Evolutionary conservation across 2,888 invertebrate species (phyloP), one percentile per base, ranked within the genome.

Genomic region (Drosophila subsilvestris): DNA sequence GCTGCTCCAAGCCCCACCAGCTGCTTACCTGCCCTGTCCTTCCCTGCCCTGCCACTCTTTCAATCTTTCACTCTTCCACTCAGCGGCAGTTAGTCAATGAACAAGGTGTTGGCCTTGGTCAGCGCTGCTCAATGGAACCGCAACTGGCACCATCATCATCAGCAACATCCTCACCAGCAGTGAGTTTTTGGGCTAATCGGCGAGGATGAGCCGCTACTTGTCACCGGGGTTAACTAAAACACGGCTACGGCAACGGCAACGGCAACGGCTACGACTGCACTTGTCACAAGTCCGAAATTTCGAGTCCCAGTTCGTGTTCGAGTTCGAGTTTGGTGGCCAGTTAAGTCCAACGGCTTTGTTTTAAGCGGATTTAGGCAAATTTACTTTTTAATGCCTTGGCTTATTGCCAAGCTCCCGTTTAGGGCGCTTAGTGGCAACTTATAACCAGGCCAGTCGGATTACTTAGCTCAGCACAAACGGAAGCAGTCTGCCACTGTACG

Each of bases 311-410:
- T 56, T 7, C 3, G 2, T 18, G 6, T 22, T 3, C n/a, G 14
- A 12, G 22, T 43, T 9, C 10, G 10, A 29, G 55, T 25, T 37
- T 9, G 27, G 27, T 27, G 5, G 37, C 6, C 37, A 37, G 14
- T 14, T 17, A 61, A 81, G 81, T 76, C 75, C 76, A n/a, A n/a
- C 53, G 27, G 60, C 61, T 57, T 85, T 85, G 86, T 79, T 54
- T 65, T 50, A 67, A 71, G 74, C 66, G 80, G 86, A 69, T 86
- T 88, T 86, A 80, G 59, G 63, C 76, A 86, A 88, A 88, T 86
- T 88, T 86, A 86, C 88, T 88, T 86, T 85, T 73, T 88, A 86
- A 86, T 86, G 66, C 79, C 63, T 68, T 77, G 84, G 84, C 84
- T 84, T 83, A 79, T 79, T 84, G 84, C 77, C 84, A 59, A 71